Percentiles rank a stretch among this genome's conserved stretches.
Evolutionary conservation across 2,888 invertebrate species (phyloP).

Genomic region (Mythimna pallens): DNA sequence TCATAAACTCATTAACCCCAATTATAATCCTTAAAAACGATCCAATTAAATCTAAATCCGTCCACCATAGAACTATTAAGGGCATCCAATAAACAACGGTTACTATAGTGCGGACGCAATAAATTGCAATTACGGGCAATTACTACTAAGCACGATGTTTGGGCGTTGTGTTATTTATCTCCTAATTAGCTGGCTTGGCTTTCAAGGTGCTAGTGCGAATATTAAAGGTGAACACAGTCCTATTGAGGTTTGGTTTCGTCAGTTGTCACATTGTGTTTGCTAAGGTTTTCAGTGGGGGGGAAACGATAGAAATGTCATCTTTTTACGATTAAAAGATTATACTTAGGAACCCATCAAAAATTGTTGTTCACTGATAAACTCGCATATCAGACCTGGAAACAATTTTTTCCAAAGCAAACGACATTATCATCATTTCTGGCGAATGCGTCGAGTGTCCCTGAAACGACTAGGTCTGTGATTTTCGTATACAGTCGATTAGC

Average conservation of each 20-base stretch:
- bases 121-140: constrained; percentile 78
- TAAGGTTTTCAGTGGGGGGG: not conserved
- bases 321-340: not conserved
- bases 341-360: not conserved
- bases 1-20: constrained; percentile 26
- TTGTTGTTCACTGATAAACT: no score
- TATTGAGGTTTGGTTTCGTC: constrained; percentile 11
- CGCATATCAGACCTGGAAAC: not conserved
- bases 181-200: constrained; percentile 67
- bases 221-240: constrained; percentile 26
- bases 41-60: constrained; percentile 46
- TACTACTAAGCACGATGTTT: constrained; percentile 71
- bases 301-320: not conserved
- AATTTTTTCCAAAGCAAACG: no score
- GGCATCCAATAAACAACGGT: constrained; percentile 57
- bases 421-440: no score
- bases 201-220: constrained; percentile 33
- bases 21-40: constrained; percentile 40
- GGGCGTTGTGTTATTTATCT: constrained; percentile 72
- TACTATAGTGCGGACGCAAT: constrained; percentile 57
- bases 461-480: not conserved
- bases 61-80: constrained; percentile 45
- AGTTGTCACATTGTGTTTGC: constrained; percentile 26
- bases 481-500: not conserved
- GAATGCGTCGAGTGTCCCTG: no score